Evolutionary conservation across 2,113 vertebrate genomes (phyloP).

Genomic region (Spizaetus ornatus): DNA sequence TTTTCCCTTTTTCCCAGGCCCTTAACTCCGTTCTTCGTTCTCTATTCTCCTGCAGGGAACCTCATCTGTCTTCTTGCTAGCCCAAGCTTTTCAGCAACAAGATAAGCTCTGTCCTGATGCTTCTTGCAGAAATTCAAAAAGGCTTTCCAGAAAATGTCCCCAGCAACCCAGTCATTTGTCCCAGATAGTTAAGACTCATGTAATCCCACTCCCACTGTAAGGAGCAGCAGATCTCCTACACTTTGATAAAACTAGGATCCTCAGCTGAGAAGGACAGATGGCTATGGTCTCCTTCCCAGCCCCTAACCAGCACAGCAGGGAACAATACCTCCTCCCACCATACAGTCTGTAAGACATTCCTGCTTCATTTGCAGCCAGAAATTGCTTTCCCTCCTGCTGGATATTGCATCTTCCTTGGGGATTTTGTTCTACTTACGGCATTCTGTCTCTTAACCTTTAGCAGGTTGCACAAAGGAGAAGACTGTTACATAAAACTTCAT

Average conservation of each 20-base stretch:
- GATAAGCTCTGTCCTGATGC: not conserved
- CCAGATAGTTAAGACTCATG: not conserved
- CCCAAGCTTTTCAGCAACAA: not conserved
- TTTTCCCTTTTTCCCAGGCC: not conserved
- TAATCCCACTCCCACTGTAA: not conserved
- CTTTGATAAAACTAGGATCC: not conserved
- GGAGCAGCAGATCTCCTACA: not conserved
- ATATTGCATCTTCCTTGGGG: not conserved
- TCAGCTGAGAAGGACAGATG: not conserved
- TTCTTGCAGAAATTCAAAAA: not conserved
- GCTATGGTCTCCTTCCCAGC: not conserved
- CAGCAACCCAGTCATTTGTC: not conserved
- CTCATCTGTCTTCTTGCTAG: not conserved
- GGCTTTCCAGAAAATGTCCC: not conserved
- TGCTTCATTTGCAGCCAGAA: not conserved
- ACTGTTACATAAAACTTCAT: not conserved
- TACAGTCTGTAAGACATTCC: not conserved
- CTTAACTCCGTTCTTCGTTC: not conserved
- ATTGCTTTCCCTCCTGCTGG: not conserved
- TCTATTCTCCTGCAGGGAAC: not conserved
- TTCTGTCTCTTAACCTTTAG: slow-evolving; percentile 39
- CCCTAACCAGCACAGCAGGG: not conserved
- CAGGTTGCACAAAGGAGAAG: slow-evolving; percentile 21
- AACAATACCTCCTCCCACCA: not conserved
- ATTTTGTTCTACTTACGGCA: not conserved